Base-by-base conservation (phyloP, 2,888 invertebrate genomes). In the Himalopsyche japonica region DNA sequence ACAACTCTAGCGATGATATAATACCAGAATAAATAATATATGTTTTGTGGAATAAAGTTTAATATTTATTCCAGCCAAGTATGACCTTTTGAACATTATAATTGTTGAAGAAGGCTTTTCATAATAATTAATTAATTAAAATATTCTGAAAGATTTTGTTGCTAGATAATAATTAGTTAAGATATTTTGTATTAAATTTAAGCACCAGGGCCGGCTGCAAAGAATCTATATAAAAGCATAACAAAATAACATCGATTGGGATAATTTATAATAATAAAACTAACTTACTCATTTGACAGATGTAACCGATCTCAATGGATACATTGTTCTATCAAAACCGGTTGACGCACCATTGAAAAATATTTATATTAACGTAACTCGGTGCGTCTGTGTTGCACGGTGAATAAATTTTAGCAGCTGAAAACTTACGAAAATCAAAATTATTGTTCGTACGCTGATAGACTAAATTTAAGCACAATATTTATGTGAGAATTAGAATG, bases 271-370 rank as follows among this genome's bases (percentile, higher is more conserved):
- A 76, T 76, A 34, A 76, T 27, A 76, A 76, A 32, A 34, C 34
- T 32, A 76, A 34, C 43, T 24, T 1, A 34, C 27, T 10, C 34
- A 84, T 84, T 81, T 43, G 78, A 70, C 84, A 84, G 84, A 84
- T 84, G 84, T 78, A 47, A 37, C 43, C 20, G 48, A 80, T 82
- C 34, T 76, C 12, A 32, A 32, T 27, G 78, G 82, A 47, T 34
- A 5, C 49, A 85, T 85, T 85, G 83, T 85, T 85, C 85, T 82
- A 82, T 47, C 37, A 48, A 85, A 85, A 85, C 85, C 85, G 85
- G 85, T 85, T 85, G 81, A 30, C 81, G 47, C 82, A 57, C 83
- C 78, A 57, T 76, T 82, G n/a, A 24, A 57, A n/a, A 20, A 20
- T 57, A 57, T 57, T n/a, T 57, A n/a, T 8, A 7, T 24, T 6